phyloP scores from a whole-genome alignment of 1,140 invertebrate genomes.

The Ips typographus region DNA sequence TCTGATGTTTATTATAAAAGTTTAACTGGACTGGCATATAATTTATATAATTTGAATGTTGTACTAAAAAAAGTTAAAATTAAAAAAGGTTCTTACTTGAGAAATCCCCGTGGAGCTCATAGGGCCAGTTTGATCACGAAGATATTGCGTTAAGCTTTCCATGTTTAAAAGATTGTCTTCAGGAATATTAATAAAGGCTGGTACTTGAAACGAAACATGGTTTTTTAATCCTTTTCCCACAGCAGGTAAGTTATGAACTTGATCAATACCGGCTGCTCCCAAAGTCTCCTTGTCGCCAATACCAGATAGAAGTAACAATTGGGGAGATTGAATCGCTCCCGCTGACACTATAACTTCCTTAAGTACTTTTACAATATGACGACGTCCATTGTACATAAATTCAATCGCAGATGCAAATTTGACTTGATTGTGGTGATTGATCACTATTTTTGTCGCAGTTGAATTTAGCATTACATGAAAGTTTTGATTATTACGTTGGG shows the following conservation, averaged over 20 bases:
- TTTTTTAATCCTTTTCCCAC: constrained; percentile 77
- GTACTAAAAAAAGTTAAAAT: not conserved
- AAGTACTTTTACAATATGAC: constrained; percentile 46
- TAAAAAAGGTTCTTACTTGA: constrained; percentile 19
- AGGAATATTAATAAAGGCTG: constrained; percentile 54
- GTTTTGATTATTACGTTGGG: constrained; percentile 62
- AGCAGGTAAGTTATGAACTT: constrained; percentile 63
- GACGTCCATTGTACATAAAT: constrained; percentile 52
- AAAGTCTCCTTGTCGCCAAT: constrained; percentile 59
- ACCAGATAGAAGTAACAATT: constrained; percentile 61
- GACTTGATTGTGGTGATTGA: constrained; percentile 13
- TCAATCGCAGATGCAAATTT: constrained; percentile 49
- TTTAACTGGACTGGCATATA: too few relatives aligned
- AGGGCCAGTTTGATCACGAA: constrained; percentile 60
- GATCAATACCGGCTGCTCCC: constrained; percentile 53
- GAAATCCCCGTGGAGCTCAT: constrained; percentile 58
- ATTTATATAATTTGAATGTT: too few relatives aligned
- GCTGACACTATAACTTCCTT: constrained; percentile 62
- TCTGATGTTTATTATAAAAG: too few relatives aligned
- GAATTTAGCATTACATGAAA: constrained; percentile 68
- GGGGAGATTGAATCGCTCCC: constrained; percentile 60
- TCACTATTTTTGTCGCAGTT: constrained; percentile 58
- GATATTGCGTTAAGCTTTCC: constrained; percentile 61
- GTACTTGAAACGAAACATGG: constrained; percentile 64
- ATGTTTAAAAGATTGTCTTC: constrained; percentile 61